These are phyloP conservation scores for Gymnoscelis rufifasciata DNA, from an alignment of 2,888 invertebrate genomes.

Conservation along the genomic window DNA sequence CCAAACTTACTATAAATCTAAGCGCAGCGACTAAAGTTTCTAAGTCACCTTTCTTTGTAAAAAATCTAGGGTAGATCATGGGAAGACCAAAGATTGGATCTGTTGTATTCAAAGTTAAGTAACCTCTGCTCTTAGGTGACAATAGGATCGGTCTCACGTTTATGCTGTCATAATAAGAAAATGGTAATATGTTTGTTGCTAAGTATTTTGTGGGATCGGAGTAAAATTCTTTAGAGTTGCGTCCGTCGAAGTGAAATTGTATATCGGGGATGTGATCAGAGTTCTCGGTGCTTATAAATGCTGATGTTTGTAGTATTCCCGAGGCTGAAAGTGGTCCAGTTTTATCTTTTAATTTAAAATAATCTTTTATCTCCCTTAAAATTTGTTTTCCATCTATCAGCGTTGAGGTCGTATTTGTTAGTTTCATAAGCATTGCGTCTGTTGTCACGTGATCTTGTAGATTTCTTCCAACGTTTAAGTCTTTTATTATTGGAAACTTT, in stretches of 20 bases:
- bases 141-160: slow-evolving; percentile 81
- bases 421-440: slow-evolving; percentile 69
- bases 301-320: slow-evolving; percentile 76
- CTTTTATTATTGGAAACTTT: slow-evolving; percentile 74
- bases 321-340: slow-evolving; percentile 72
- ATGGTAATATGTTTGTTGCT: slow-evolving; percentile 64
- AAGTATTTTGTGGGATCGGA: slow-evolving; percentile 73
- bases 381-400: slow-evolving; percentile 48
- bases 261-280: slow-evolving; percentile 80
- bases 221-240: slow-evolving; percentile 74
- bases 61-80: slow-evolving; percentile 83
- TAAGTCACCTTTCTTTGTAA: slow-evolving; percentile 80
- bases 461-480: slow-evolving; percentile 84
- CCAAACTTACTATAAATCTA: slow-evolving; percentile 75
- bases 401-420: slow-evolving; percentile 75
- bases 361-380: slow-evolving; percentile 54
- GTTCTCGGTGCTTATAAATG: slow-evolving; percentile 79
- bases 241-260: slow-evolving; percentile 81
- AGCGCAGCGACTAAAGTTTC: slow-evolving; percentile 80
- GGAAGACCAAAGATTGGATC: slow-evolving; percentile 85
- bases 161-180: slow-evolving; percentile 81
- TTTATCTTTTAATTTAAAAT: slow-evolving; percentile 45
- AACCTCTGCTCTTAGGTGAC: slow-evolving; percentile 80
- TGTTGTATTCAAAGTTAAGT: slow-evolving; percentile 78
- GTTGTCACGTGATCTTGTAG: slow-evolving; percentile 85